phyloP scores from a whole-genome alignment of 2,113 vertebrate species.

The Corythaeola cristata region DNA sequence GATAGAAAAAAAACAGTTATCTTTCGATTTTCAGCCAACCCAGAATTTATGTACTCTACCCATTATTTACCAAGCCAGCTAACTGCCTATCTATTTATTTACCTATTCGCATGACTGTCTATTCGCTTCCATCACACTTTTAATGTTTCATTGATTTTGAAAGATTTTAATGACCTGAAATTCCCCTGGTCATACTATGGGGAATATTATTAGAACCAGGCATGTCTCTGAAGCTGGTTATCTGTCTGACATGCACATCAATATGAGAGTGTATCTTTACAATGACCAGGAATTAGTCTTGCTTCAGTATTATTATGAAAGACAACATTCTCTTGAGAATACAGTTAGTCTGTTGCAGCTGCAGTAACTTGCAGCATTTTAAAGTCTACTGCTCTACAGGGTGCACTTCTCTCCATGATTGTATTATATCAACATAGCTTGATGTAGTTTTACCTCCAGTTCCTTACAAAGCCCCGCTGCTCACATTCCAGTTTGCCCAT shows the following conservation, averaged over 20 bases:
- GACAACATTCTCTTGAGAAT: not conserved
- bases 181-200: not conserved
- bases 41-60: not conserved
- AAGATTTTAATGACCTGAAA: conserved; percentile 20
- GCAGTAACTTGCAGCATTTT: not conserved
- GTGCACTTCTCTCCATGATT: not conserved
- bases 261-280: not conserved
- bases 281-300: not conserved
- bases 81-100: not conserved
- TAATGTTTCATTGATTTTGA: conserved; percentile 5
- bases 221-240: not conserved
- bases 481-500: not conserved
- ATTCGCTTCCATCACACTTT: not conserved
- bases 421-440: not conserved
- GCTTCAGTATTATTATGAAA: not conserved
- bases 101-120: not conserved
- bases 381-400: not conserved
- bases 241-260: not conserved
- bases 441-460: not conserved
- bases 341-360: not conserved
- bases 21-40: not conserved
- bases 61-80: not conserved
- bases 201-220: not conserved
- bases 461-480: not conserved
- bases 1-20: not conserved